Evolutionary conservation across 2,888 invertebrate genomes (phyloP), one percentile per base, ranked within the genome.

Genomic region (Hipparchia semele): DNA sequence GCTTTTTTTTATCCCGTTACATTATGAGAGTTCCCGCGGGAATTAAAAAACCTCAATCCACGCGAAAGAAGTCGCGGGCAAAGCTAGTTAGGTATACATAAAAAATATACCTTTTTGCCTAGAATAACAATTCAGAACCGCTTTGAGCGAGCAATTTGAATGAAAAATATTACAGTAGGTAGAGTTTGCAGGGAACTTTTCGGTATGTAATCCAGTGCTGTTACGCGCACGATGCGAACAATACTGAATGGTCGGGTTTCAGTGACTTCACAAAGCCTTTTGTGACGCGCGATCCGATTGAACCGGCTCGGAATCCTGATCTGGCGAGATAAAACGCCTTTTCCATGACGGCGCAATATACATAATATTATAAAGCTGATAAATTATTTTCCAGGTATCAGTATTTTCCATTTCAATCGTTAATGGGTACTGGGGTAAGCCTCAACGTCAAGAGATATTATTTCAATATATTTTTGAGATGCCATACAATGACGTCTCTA

Each of bases 221-320:
- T 68, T 60, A 59, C 39, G 39, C 2, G 39, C 5, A 39, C 68
- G 68, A 68, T 51, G 60, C 69, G 45, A 67, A 70, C 72, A 71
- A 71, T 72, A 75, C 70, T 85, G 84, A 86, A 82, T 82, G 80
- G 79, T 77, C 80, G 79, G 79, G 80, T 79, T 80, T 75, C 77
- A 77, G 74, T 78, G 80, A 75, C 70, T 79, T 75, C 79, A 84
- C 83, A 84, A 85, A 86, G 82, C 79, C 75, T 77, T 71, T 76
- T 68, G 68, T 68, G 68, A 73, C 71, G 69, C 71, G 73, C 75
- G 68, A 75, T 72, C 75, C 62, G 67, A 75, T 74, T 67, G 64
- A 62, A 73, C 67, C 33, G 68, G 68, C 68, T 51, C 59, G 68
- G 68, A 68, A 51, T 68, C 60, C 68, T 51, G 68, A 68, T 60